phyloP scores from a whole-genome alignment of 2,888 invertebrate species.

The Sinodicranocentrus sp. region DNA sequence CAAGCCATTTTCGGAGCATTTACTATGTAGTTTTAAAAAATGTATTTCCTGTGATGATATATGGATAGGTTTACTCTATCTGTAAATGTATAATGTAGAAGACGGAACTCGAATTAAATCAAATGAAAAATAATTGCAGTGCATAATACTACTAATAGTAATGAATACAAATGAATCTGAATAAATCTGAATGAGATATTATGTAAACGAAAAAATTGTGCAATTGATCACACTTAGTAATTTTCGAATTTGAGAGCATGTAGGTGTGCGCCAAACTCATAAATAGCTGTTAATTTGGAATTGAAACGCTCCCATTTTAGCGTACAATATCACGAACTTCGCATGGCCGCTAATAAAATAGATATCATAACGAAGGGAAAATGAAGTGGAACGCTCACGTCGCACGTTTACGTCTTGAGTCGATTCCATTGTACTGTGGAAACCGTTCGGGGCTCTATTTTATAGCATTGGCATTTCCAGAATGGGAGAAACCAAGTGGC shows the following conservation, averaged over 20 bases:
- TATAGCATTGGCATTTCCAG: no score
- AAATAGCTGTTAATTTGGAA: no score
- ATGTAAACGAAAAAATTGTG: no score
- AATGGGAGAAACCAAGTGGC: no score
- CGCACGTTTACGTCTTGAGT: constrained; percentile 21
- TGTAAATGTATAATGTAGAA: not conserved
- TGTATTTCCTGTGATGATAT: constrained; percentile 17
- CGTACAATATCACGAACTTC: no score
- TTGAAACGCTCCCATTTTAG: no score
- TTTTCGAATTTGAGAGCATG: no score
- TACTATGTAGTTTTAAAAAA: constrained; percentile 2
- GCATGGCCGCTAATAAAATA: not conserved
- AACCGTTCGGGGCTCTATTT: not conserved
- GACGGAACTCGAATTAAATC: not conserved
- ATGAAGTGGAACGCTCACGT: constrained; percentile 21
- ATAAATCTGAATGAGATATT: not conserved
- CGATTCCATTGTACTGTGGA: not conserved
- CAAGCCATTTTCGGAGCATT: constrained; percentile 16
- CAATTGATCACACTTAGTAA: no score
- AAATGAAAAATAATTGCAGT: constrained; percentile 8
- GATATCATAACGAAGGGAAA: not conserved
- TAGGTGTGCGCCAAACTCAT: no score
- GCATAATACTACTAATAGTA: constrained; percentile 15
- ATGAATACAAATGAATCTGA: not conserved
- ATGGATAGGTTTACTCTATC: not conserved